phyloP scores from a whole-genome alignment of 2,797 vertebrate genomes.

The Catamblyrhynchus diadema region DNA sequence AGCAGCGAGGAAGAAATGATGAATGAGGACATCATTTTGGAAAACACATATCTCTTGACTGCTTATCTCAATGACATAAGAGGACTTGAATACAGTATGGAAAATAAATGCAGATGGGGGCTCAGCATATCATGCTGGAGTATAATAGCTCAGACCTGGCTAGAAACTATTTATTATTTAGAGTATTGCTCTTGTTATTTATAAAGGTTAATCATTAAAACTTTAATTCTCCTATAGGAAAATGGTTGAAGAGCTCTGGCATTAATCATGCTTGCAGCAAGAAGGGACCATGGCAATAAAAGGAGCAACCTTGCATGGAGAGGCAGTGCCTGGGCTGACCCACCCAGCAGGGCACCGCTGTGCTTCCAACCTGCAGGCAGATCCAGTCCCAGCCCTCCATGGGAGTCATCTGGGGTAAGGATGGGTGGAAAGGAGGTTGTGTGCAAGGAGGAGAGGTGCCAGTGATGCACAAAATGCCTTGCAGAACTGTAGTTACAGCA shows the following conservation, averaged over 20 bases:
- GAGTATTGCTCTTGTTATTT: constrained; percentile 27
- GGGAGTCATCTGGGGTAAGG: not conserved
- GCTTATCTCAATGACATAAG: constrained; percentile 70
- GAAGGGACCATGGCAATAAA: not conserved
- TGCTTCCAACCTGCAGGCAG: not conserved
- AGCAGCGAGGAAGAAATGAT: constrained; percentile 68
- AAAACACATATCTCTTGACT: constrained; percentile 67
- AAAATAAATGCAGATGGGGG: constrained; percentile 64
- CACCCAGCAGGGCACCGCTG: not conserved
- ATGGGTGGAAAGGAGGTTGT: not conserved
- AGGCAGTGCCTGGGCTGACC: not conserved
- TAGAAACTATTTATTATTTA: constrained; percentile 49
- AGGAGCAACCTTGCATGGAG: not conserved
- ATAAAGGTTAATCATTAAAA: constrained; percentile 52
- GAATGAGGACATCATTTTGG: constrained; percentile 61
- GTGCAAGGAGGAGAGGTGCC: not conserved
- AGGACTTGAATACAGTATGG: constrained; percentile 58
- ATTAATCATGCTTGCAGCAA: not conserved
- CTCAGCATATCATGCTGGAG: constrained; percentile 20
- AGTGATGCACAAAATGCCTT: not conserved
- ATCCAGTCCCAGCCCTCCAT: accelerated
- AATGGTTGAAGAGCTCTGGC: not conserved
- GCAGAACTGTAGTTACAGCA: not conserved
- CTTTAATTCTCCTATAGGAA: not conserved
- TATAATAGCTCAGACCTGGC: constrained; percentile 50